phyloP scores from a whole-genome alignment of 1,140 invertebrate genomes.

The Halesus radiatus region DNA sequence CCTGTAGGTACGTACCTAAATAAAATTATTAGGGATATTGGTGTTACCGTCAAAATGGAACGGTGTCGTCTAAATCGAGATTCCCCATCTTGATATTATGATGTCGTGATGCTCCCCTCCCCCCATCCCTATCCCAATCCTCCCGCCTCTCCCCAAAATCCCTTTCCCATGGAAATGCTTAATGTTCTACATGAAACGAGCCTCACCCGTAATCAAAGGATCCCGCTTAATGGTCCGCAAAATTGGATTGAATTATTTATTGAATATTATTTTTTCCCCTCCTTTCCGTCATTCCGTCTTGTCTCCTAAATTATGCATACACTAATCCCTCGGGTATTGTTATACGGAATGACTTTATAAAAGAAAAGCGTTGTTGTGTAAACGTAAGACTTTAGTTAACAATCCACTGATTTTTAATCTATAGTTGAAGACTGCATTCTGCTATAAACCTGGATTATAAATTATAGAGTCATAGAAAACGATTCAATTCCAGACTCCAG shows the following conservation, averaged over 20 bases:
- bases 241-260: slow-evolving; percentile 59
- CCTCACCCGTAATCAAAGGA: slow-evolving; percentile 53
- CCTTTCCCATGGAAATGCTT: slow-evolving; percentile 31
- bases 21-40: no score
- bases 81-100: slow-evolving; percentile 11
- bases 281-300: slow-evolving; percentile 12
- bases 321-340: slow-evolving; percentile 52
- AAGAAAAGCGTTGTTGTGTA: background rate
- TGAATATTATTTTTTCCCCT: slow-evolving; percentile 56
- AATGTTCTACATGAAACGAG: slow-evolving; percentile 38
- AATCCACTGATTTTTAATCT: no score
- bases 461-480: no score
- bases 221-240: slow-evolving; percentile 56
- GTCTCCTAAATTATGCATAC: slow-evolving; percentile 54
- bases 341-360: slow-evolving; percentile 28
- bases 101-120: slow-evolving; percentile 1
- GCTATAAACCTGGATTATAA: no score
- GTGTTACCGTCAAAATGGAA: background rate
- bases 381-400: no score
- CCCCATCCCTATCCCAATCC: background rate
- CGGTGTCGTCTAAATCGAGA: slow-evolving; percentile 5
- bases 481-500: no score
- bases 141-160: background rate
- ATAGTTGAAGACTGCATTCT: no score
- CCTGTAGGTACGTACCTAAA: no score